Evolutionary conservation across 2,888 invertebrate species (phyloP).

Genomic region (Aethes cnicana): DNA sequence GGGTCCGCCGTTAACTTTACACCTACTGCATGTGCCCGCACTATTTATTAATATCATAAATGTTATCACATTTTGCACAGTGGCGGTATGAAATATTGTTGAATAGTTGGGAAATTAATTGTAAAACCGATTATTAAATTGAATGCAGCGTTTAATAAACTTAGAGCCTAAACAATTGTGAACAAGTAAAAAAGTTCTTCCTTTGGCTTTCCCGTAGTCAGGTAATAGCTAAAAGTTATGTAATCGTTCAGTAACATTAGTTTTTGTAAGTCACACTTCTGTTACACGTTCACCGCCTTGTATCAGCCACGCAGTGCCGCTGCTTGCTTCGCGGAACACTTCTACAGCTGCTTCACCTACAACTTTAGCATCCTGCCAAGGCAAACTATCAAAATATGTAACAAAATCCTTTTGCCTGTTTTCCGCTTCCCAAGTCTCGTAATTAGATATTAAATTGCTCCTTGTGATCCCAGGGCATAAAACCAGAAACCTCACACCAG

Average conservation of each 20-base stretch:
- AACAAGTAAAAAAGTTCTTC: too few species aligned
- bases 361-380: constrained; percentile 37
- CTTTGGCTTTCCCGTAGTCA: too few species aligned
- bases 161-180: too few species aligned
- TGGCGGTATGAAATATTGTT: not conserved
- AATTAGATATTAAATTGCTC: constrained; percentile 45
- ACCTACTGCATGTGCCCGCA: constrained; percentile 18
- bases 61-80: not conserved
- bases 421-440: constrained; percentile 2
- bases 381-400: constrained; percentile 33
- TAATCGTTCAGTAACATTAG: too few species aligned
- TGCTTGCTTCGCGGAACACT: constrained; percentile 47
- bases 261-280: constrained; percentile 40
- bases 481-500: constrained; percentile 68
- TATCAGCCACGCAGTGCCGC: constrained; percentile 68
- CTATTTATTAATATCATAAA: constrained; percentile 15
- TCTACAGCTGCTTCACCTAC: constrained; percentile 35
- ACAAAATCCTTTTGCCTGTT: constrained; percentile 24
- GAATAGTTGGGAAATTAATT: too few species aligned
- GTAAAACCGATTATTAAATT: too few species aligned
- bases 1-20: constrained; percentile 30
- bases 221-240: too few species aligned
- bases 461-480: constrained; percentile 75
- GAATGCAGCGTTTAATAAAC: too few species aligned
- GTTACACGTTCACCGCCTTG: constrained; percentile 54